Conservation (phyloP, 2,113 vertebrate genomes). For the Catharus fuscescens region DNA sequence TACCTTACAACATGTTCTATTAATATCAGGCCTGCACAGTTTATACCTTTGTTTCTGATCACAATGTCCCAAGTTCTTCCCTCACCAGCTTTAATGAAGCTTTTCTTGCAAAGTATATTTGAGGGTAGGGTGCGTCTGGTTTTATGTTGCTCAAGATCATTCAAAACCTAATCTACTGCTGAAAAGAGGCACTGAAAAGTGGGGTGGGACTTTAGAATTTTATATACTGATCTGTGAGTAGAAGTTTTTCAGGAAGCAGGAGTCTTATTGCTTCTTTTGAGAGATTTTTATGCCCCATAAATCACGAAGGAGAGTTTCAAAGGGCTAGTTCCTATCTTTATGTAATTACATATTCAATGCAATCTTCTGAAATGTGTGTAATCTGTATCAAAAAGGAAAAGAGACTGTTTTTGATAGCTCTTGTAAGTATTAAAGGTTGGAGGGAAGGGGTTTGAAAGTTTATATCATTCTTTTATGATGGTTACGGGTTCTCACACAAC, state of each 20-base stretch:
- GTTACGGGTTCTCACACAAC: not conserved
- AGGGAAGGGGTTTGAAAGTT: not conserved
- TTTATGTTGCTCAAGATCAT: not conserved
- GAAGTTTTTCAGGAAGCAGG: not conserved
- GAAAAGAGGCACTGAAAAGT: not conserved
- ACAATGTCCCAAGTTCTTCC: not conserved
- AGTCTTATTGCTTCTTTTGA: not conserved
- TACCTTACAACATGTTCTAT: not conserved
- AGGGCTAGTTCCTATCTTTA: slow-evolving; percentile 3
- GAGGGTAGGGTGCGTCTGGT: not conserved
- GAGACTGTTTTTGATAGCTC: not conserved
- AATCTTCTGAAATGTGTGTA: not conserved
- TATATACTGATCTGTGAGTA: not conserved
- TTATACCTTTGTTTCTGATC: not conserved
- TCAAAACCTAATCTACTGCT: not conserved
- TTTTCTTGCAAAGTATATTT: not conserved
- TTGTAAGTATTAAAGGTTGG: not conserved
- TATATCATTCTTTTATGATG: not conserved
- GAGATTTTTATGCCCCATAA: not conserved
- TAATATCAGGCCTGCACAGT: not conserved
- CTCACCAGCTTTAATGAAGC: not conserved
- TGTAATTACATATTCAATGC: slow-evolving; percentile 4
- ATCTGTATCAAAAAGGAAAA: not conserved
- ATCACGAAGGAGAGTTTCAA: slow-evolving; percentile 11
- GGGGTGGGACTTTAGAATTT: not conserved